Evolutionary conservation across 2,888 invertebrate genomes (phyloP), one percentile per base, ranked within the genome.

Genomic region (Lasius fuliginosus): DNA sequence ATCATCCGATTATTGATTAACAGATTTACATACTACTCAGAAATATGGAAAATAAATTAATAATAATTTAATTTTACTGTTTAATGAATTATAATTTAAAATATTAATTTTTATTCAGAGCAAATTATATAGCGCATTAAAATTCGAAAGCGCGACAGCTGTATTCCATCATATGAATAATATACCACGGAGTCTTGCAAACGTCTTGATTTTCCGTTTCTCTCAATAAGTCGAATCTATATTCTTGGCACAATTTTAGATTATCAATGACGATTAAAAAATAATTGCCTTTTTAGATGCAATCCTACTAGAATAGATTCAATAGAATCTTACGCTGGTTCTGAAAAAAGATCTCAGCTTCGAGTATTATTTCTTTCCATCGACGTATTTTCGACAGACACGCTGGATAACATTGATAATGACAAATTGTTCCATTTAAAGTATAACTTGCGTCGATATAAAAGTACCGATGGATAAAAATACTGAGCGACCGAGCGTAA

Each of bases 351-450:
- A 15, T 18, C 36, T 27, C 58, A 40, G 58, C 33, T 46, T 46
- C 23, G 33, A 27, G 1, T 46, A 33, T 62, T 62, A 64, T 60
- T 74, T 74, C 5, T 30, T 60, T 46, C 60, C 30, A 33, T 23
- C 18, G 18, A n/a, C 9, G 18, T 12, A 27, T 18, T 30, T 36
- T 36, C 4, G 36, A 36, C 36, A 33, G n/a, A 77, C 42, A 23
- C 12, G 11, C 1, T 6, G 36, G 23, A 58, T 33, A 77, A 46
- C 33, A 12, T 36, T 40, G 23, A n/a, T 8, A 49, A n/a, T 42
- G 58, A 79, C 42, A 69, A 68, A 58, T 69, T 79, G 33, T 69
- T 69, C 33, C 27, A 79, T 42, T 58, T 46, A 42, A 33, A 69
- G 11, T 5, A 27, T 30, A 56, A 15, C 12, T 53, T 42, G 46